Base-by-base conservation (phyloP, 2,888 invertebrate genomes). In the Cheilosia variabilis region DNA sequence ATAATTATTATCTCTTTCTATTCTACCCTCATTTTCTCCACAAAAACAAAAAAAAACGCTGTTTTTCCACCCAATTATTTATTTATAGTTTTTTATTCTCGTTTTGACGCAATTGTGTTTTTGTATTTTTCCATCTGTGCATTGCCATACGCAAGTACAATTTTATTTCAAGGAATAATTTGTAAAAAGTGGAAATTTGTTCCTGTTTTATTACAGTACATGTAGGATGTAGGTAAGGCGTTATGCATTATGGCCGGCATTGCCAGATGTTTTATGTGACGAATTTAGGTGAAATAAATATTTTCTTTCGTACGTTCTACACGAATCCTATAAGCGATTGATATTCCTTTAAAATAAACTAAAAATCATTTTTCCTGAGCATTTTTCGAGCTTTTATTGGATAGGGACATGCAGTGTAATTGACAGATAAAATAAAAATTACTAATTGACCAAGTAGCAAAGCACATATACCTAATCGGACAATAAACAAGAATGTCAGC, bases 1-100 rank as follows among this genome's bases (percentile, higher is more conserved):
- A 75, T 81, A 65, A 82, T 76, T 82, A 71, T 82, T 76, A 65
- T 77, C 63, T 69, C 24, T 6, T 37, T 65, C 24, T 65, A 52
- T 50, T 50, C 15, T 68, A 62, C 75, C 43, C 68, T 41, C 62
- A 19, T 43, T 66, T 65, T 27, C 52, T 58, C 50, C 31, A 63
- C 17, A 57, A 45, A 55, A 62, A 45, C 50, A 19, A 3, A 19
- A 3, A 22, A 37, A 37, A 4, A 37, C n/a, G n/a, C 37, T n/a
- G 45, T 57, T 69, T 75, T 68, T 71, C 52, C 52, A 63, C 24
- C 22, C 72, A 27, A 62, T 80, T 65, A 24, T 45, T 76, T 71
- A 71, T 82, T 82, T 77, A 15, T 47, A 45, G 81, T 77, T 77
- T 63, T 63, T 19, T 34, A 45, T 77, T 80, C 37, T 63, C 65